Conservation (phyloP, 2,113 vertebrate genomes). For the Centropus unirufus region DNA sequence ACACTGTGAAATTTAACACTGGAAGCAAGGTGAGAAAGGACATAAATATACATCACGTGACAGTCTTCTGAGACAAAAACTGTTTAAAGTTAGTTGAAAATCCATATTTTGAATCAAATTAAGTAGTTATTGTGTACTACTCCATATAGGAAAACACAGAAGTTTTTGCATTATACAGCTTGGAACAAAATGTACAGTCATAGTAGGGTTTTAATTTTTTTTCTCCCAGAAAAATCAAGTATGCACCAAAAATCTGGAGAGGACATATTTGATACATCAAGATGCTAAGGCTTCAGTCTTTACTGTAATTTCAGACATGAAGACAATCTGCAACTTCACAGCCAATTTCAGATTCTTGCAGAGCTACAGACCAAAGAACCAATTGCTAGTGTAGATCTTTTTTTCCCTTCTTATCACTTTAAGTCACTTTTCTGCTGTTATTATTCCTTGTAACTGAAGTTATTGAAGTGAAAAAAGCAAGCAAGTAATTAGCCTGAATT, state of each 20-base stretch:
- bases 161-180: not conserved
- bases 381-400: not conserved
- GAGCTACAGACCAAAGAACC: not conserved
- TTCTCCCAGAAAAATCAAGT: not conserved
- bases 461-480: not conserved
- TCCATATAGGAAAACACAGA: not conserved
- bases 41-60: not conserved
- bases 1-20: not conserved
- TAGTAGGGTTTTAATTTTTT: not conserved
- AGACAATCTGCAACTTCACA: not conserved
- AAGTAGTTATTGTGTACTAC: not conserved
- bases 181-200: not conserved
- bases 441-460: not conserved
- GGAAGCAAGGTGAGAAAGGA: not conserved
- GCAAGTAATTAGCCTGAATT: not conserved
- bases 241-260: not conserved
- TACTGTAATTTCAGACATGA: not conserved
- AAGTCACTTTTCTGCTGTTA: not conserved
- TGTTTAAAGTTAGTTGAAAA: not conserved
- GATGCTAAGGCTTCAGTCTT: not conserved
- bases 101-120: not conserved
- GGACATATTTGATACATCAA: not conserved
- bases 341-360: not conserved
- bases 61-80: not conserved
- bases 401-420: not conserved